Percentiles rank a stretch among this genome's conserved stretches.
Evolutionary conservation across 2,113 vertebrate species (phyloP).

Genomic region (Semnopithecus entellus): DNA sequence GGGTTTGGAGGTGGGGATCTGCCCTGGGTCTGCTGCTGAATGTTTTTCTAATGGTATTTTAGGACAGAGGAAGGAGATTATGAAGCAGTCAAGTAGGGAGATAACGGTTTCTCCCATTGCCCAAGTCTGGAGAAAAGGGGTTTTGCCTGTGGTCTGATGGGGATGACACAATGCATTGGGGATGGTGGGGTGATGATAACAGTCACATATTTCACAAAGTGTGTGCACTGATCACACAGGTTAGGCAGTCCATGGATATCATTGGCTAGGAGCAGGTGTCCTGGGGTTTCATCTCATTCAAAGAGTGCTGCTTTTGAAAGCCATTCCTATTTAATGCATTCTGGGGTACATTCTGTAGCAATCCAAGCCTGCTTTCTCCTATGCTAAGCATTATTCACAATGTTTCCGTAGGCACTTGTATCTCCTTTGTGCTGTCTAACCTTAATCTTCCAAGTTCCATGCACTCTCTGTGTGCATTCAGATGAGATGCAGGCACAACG

Average conservation of each 20-base stretch:
- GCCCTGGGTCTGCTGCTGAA: fast-evolving
- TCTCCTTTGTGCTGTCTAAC: not conserved
- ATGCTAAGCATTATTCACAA: not conserved
- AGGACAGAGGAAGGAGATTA: too few species aligned
- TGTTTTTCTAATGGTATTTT: not conserved
- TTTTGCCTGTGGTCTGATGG: fast-evolving
- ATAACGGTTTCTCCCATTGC: fast-evolving
- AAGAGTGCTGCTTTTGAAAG: not conserved
- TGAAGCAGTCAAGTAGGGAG: fast-evolving
- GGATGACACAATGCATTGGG: fast-evolving
- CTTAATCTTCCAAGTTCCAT: not conserved
- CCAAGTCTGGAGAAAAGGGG: not conserved
- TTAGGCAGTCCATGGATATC: fast-evolving
- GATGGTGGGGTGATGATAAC: fast-evolving
- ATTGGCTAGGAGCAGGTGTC: fast-evolving
- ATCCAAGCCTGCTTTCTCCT: fast-evolving
- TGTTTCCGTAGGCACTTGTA: fast-evolving
- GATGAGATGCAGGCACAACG: fast-evolving
- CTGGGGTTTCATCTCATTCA: not conserved
- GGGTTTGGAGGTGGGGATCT: fast-evolving
- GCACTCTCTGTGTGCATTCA: fast-evolving
- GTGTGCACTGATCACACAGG: too few species aligned
- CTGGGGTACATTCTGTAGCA: fast-evolving
- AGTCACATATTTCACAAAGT: fast-evolving
- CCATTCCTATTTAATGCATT: too few species aligned